Base-by-base conservation (phyloP, 2,797 vertebrate species). In the Odontamblyopus lacepedii region DNA sequence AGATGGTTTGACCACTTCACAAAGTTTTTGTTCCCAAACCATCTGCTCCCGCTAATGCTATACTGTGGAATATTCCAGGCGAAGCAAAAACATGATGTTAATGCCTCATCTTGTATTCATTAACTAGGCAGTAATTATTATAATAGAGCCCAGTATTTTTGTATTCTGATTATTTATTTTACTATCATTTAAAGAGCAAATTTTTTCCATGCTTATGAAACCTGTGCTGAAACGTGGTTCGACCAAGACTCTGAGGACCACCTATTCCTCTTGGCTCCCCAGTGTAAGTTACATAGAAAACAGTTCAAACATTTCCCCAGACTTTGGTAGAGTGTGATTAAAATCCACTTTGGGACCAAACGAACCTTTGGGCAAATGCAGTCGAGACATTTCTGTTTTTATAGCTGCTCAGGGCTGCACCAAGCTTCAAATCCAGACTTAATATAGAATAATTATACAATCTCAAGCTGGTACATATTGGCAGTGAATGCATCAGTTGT, bases 371-470 rank as follows among this genome's bases (percentile, higher is more conserved):
- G 83, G 80, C 76, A 73, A 63, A 71, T 55, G 50, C 80, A 80
- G 83, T 85, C 56, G 72, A 80, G 82, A 79, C 78, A 78, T 87
- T 87, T 80, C 67, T 92, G 85, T 91, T 91, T 90, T 89, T 89
- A 84, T 88, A 92, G 91, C 88, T 87, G 85, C 69, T 62, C 74
- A 77, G 83, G 87, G 78, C 77, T 84, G 80, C 86, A 71, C 78
- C 77, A 8, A 80, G 76, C 71, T 77, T 61, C 63, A 66, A 78
- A 68, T 51, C 72, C 68, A 75, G 74, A 87, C 88, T 89, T 89
- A 89, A 87, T 91, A 92, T 92, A 92, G 93, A 92, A 92, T 94
- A 94, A 94, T 94, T 93, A 93, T 89, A 94, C 83, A 90, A 92
- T 83, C 76, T 89, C 73, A 64, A 88, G 86, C 88, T 77, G 76